These are phyloP conservation scores for human DNA, from an alignment of 2,113 vertebrate genomes.

Conservation along the genomic window GRCh38 chr3:144386501-144387000, in stretches of 20 bases:
- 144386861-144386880: too few species aligned
- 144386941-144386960: background rate
- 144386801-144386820: background rate
- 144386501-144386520: background rate
- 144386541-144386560: background rate
- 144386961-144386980: background rate
- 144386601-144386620: background rate
- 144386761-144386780: background rate
- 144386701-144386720: background rate
- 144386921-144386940: background rate
- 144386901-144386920: background rate
- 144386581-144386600: background rate
- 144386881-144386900: background rate
- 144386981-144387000: background rate
- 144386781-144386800: background rate
- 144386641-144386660: background rate
- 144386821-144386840: background rate
- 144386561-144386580: background rate
- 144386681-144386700: background rate
- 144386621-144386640: background rate
- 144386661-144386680: background rate
- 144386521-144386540: background rate
- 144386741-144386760: background rate
- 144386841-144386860: background rate
- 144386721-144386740: accelerated